Evolutionary conservation across 1,140 invertebrate genomes (phyloP), one percentile per base, ranked within the genome.

Genomic region (Bombus pascuorum): DNA sequence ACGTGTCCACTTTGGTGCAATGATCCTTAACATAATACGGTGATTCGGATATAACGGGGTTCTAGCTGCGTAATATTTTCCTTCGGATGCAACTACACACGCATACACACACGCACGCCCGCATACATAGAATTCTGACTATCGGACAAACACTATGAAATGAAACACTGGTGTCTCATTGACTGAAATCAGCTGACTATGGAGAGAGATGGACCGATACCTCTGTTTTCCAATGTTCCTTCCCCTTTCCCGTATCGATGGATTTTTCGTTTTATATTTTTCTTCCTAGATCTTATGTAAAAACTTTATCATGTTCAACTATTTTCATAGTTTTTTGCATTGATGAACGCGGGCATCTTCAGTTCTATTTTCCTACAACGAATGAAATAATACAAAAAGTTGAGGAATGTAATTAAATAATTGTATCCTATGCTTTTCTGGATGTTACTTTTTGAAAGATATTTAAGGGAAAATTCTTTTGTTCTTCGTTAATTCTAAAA

Each of bases 161-260:
- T 57, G 75, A 86, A 79, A 72, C 78, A 83, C 86, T 91, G 68
- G 86, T 86, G 88, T 88, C 83, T 91, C 91, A 93, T 93, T 92
- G 90, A 94, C 93, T 91, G 90, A 93, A 92, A 94, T 93, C 94
- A 94, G 93, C 94, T 94, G 94, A 94, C 90, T 91, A 83, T 87
- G n/a, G 28, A 77, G 34, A 74, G 37, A 81, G 70, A 74, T 28
- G 47, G 39, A 37, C 47, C 0, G 76, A 77, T 32, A 10, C 28
- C 62, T n/a, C 10, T 3, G 9, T 37, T 79, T 79, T 62, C 42
- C 32, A 84, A 83, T 34, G 6, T 13, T 47, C 15, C 62, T 47
- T 62, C 1, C n/a, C 39, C 8, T 77, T 28, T 70, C 0, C 4
- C 0, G 9, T 12, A 42, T 47, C 4, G 44, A 53, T 15, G 13